Conservation (phyloP, 1,140 invertebrate genomes). For the Drosophila suzukii region DNA sequence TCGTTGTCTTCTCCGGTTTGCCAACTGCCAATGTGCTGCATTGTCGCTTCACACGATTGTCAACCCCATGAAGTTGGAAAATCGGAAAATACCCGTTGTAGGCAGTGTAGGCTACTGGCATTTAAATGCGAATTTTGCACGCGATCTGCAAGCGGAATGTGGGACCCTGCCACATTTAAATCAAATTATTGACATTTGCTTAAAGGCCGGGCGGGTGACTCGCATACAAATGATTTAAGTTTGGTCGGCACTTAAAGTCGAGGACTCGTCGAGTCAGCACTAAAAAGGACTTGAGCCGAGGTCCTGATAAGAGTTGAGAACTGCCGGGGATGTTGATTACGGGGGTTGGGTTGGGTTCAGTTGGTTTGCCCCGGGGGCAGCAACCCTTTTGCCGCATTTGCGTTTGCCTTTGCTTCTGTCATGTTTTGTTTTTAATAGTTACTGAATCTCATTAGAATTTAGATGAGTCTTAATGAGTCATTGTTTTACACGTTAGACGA, state of each 20-base stretch:
- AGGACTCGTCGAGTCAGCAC: slow-evolving; percentile 65
- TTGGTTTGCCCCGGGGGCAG: slow-evolving; percentile 58
- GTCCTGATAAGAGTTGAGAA: slow-evolving; percentile 55
- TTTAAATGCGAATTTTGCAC: slow-evolving; percentile 82
- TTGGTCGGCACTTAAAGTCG: slow-evolving; percentile 54
- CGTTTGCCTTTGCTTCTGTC: slow-evolving; percentile 54
- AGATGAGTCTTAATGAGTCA: slow-evolving; percentile 85
- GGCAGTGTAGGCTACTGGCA: slow-evolving; percentile 64
- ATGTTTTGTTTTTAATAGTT: slow-evolving; percentile 83
- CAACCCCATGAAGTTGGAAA: slow-evolving; percentile 51
- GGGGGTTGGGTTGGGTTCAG: background rate
- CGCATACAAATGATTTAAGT: slow-evolving; percentile 78
- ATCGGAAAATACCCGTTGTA: slow-evolving; percentile 55
- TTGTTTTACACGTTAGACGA: slow-evolving; percentile 84
- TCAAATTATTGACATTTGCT: slow-evolving; percentile 83
- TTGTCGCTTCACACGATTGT: slow-evolving; percentile 76
- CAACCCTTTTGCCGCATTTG: slow-evolving; percentile 75
- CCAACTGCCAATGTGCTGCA: slow-evolving; percentile 34
- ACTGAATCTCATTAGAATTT: slow-evolving; percentile 85
- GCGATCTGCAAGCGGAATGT: slow-evolving; percentile 68
- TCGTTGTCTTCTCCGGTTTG: slow-evolving; percentile 32
- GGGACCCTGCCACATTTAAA: slow-evolving; percentile 71
- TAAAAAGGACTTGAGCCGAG: slow-evolving; percentile 56
- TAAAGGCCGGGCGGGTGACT: slow-evolving; percentile 67
- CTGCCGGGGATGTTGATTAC: slow-evolving; percentile 8